phyloP scores from a whole-genome alignment of 1,140 invertebrate genomes.

The Popillia japonica region DNA sequence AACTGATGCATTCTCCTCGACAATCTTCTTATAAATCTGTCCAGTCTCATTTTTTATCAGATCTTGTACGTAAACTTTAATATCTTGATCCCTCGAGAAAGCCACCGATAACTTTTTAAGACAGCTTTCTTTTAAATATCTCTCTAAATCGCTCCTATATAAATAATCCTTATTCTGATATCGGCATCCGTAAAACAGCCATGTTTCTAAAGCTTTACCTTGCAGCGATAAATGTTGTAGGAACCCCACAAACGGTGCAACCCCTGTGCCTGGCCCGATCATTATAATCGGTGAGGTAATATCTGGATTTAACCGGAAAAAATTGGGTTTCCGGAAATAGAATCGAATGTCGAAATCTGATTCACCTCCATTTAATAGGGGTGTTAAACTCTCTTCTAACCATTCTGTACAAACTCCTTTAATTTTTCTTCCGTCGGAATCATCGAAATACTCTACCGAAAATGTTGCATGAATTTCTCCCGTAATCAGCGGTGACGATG shows the following conservation, averaged over 20 bases:
- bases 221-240: slow-evolving; percentile 64
- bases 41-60: slow-evolving; percentile 64
- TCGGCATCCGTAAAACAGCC: slow-evolving; percentile 82
- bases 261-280: slow-evolving; percentile 83
- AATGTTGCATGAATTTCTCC: slow-evolving; percentile 72
- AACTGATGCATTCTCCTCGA: slow-evolving; percentile 66
- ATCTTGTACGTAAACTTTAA: slow-evolving; percentile 71
- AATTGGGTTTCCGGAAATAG: slow-evolving; percentile 71
- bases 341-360: too few species aligned
- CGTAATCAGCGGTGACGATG: slow-evolving; percentile 68
- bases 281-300: slow-evolving; percentile 71
- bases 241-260: slow-evolving; percentile 81
- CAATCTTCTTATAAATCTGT: slow-evolving; percentile 67
- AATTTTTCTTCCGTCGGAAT: slow-evolving; percentile 55
- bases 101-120: slow-evolving; percentile 68
- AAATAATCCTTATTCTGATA: slow-evolving; percentile 71
- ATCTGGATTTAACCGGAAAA: slow-evolving; percentile 67
- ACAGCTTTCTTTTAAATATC: slow-evolving; percentile 62
- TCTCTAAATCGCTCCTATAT: slow-evolving; percentile 67
- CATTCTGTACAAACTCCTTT: slow-evolving; percentile 75
- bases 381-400: slow-evolving; percentile 62
- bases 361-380: not conserved
- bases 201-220: slow-evolving; percentile 61
- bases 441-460: slow-evolving; percentile 67
- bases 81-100: slow-evolving; percentile 69